phyloP scores from a whole-genome alignment of 2,113 vertebrate species.

The Scomber scombrus region DNA sequence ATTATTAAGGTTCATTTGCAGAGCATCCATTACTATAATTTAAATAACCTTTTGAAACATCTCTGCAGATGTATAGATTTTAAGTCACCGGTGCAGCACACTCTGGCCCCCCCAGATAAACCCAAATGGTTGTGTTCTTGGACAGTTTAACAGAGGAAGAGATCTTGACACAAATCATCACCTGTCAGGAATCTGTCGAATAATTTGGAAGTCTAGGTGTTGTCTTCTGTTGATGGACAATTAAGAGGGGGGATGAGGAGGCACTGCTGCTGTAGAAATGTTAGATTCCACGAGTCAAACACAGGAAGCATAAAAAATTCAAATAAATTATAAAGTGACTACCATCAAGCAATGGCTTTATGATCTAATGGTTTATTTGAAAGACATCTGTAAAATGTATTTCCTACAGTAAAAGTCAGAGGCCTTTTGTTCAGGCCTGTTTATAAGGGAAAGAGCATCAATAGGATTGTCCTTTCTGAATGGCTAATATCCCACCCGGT shows the following conservation, averaged over 20 bases:
- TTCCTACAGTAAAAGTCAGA: constrained; percentile 15
- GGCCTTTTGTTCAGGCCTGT: constrained; percentile 13
- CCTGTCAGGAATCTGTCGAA: constrained; percentile 11
- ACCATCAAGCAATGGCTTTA: background rate
- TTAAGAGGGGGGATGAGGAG: background rate
- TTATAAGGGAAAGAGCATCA: constrained; percentile 36
- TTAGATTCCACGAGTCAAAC: background rate
- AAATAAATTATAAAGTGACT: background rate
- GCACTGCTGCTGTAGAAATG: background rate
- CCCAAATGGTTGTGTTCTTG: constrained; percentile 11
- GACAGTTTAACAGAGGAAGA: constrained; percentile 22
- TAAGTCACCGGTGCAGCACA: background rate
- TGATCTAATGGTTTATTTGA: background rate
- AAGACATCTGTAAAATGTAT: background rate
- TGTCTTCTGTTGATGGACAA: constrained; percentile 18
- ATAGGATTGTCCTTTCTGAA: constrained; percentile 22
- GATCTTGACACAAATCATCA: constrained; percentile 20
- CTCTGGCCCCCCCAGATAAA: too few relatives aligned
- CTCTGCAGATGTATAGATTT: constrained; percentile 12
- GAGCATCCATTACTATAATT: constrained; percentile 28
- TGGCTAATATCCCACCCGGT: constrained; percentile 24
- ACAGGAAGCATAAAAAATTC: background rate
- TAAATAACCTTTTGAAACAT: constrained; percentile 38
- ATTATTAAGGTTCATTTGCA: constrained; percentile 52
- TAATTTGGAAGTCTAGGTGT: constrained; percentile 12